Evolutionary conservation across 2,113 vertebrate species (phyloP).

Genomic region (Conger conger): DNA sequence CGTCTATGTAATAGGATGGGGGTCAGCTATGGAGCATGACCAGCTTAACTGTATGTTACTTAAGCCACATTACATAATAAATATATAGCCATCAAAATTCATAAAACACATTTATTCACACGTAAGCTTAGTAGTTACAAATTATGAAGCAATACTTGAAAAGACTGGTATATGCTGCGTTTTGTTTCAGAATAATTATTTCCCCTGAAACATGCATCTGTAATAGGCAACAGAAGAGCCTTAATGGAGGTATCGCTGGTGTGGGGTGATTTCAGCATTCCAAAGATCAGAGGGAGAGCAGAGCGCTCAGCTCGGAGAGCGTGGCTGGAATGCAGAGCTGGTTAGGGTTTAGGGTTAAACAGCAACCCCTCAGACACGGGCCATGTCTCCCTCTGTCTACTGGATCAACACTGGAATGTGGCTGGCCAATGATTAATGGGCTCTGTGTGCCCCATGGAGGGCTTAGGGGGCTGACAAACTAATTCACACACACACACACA

Average conservation of each 20-base stretch:
- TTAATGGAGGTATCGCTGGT: not conserved
- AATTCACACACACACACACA: not conserved
- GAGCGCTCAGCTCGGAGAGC: not conserved
- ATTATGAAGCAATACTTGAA: not conserved
- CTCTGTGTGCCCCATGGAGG: not conserved
- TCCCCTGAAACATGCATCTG: not conserved
- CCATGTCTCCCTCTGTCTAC: slow-evolving; percentile 25
- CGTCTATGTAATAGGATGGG: not conserved
- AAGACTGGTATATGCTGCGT: not conserved
- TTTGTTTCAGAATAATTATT: not conserved
- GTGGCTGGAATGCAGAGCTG: not conserved
- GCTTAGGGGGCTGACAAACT: not conserved
- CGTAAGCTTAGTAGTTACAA: not conserved
- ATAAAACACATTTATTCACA: not conserved
- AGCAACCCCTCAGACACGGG: slow-evolving; percentile 38
- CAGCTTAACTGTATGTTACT: not conserved
- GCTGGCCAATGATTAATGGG: slow-evolving; percentile 36
- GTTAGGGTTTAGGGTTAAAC: slow-evolving; percentile 20
- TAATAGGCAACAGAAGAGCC: not conserved
- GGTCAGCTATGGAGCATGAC: not conserved
- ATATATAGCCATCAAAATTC: not conserved
- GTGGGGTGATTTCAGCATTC: not conserved
- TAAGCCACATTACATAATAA: not conserved
- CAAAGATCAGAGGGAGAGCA: not conserved
- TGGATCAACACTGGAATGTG: slow-evolving; percentile 44